Base-by-base conservation (phyloP, 2,888 invertebrate genomes). In the Amphipoea lucens region DNA sequence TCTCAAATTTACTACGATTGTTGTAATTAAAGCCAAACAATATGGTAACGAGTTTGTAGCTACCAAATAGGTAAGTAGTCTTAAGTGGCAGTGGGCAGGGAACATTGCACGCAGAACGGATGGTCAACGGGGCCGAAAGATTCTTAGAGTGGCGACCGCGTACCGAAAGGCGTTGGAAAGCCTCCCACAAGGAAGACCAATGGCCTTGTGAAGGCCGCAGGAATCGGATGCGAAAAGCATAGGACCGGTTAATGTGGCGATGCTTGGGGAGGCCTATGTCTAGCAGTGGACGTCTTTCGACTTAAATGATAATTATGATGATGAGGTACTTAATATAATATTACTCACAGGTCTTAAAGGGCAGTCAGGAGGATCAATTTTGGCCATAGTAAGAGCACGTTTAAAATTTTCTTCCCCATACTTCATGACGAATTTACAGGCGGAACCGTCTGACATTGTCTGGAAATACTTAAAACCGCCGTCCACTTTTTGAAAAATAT, bases 381-480 rank as follows among this genome's bases (percentile, higher is more conserved):
- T 87, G 0, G 91, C 90, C 65, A 88, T 54, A 0, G 5, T 48
- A 0, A 95, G 79, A 0, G 88, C 85, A 0, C 82, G 83, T 0
- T 77, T 70, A 14, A 93, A 77, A 79, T 95, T 94, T 0, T 87
- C 79, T 40, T 90, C 83, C 0, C 93, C 92, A 85, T 93, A 90
- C 48, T 92, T 90, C 69, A 89, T 89, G 7, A 90, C 0, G 75
- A 94, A 94, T 0, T 60, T 42, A 60, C 92, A 92, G 1, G 92
- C 76, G 80, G 92, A 90, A 4, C 91, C 85, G 74, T 95, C 94
- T 0, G 76, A 78, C 1, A 95, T 20, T 6, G 88, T 80, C 67
- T 93, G 92, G 81, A 92, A 94, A 4, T 89, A 92, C 84, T 95
- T 96, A 87, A 94, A 96, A 0, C 96, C 95, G 20, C 94, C 95